phyloP scores from a whole-genome alignment of 2,113 vertebrate genomes.

The Alethe castanea region DNA sequence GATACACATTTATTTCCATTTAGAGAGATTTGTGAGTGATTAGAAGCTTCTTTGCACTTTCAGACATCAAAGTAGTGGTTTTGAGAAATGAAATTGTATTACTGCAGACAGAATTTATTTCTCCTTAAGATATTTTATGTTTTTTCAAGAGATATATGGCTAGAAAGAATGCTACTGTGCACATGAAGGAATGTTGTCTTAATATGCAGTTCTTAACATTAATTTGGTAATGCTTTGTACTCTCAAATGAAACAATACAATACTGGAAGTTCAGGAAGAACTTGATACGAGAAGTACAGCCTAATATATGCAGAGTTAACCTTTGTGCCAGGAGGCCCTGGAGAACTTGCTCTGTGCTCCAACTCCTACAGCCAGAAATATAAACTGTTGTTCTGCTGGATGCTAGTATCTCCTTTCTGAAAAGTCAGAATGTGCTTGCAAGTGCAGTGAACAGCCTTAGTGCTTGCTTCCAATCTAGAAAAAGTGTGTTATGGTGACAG shows the following conservation, averaged over 20 bases:
- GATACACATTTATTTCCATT: not conserved
- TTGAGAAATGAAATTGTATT: not conserved
- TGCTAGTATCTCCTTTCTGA: not conserved
- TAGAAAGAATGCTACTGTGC: not conserved
- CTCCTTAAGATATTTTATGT: not conserved
- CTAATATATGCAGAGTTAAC: not conserved
- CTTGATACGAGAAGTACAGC: rapidly evolving
- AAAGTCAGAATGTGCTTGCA: not conserved
- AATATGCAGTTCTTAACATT: not conserved
- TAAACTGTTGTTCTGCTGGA: not conserved
- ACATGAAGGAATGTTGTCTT: not conserved
- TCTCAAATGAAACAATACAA: not conserved
- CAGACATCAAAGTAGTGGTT: not conserved
- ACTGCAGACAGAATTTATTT: not conserved
- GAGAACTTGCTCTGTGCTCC: not conserved
- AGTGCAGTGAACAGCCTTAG: not conserved
- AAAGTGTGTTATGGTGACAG: not conserved
- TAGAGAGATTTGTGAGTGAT: not conserved
- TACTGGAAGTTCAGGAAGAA: not conserved
- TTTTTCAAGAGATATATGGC: not conserved
- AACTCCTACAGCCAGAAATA: not conserved
- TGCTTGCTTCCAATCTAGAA: not conserved
- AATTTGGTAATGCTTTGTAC: not conserved
- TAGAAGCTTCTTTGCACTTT: not conserved
- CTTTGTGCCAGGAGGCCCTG: not conserved